Evolutionary conservation across 2,888 invertebrate species (phyloP).

Genomic region (Nephrotoma flavescens): DNA sequence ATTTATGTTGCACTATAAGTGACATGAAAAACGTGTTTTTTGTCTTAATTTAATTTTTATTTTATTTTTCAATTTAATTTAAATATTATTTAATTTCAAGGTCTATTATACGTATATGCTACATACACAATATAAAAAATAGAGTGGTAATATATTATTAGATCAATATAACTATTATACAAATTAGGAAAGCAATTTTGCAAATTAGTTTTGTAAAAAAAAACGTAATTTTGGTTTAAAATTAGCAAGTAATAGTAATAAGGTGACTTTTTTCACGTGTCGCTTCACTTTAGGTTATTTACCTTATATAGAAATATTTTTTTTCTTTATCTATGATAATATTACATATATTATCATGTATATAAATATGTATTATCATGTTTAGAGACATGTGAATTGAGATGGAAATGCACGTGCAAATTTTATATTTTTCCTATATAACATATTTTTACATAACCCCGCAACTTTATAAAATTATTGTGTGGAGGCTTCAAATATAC

Average conservation of each 20-base stretch:
- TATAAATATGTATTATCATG: not conserved
- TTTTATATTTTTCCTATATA: not conserved
- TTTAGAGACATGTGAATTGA: not conserved
- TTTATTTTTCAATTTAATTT: not conserved
- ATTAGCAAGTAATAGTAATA: not conserved
- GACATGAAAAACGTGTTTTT: not conserved
- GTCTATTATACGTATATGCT: not conserved
- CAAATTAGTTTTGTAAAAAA: not conserved
- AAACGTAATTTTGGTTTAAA: not conserved
- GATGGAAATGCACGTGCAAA: not conserved
- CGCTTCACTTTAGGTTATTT: not conserved
- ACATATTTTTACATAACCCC: no score
- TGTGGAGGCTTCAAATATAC: no score
- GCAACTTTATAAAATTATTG: no score
- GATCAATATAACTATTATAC: not conserved
- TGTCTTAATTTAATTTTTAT: not conserved
- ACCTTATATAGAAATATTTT: not conserved
- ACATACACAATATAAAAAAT: not conserved
- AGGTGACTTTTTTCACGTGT: not conserved
- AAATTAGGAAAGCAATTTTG: not conserved
- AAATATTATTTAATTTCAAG: not conserved
- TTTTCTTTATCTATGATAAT: not conserved
- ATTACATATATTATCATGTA: not conserved
- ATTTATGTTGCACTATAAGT: not conserved
- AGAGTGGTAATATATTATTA: not conserved